A percentile compares a stretch with the other conserved stretches of the same genome.
These are phyloP conservation scores for Saxicola maurus DNA, from an alignment of 2,797 vertebrate species.

Conservation along the genomic window DNA sequence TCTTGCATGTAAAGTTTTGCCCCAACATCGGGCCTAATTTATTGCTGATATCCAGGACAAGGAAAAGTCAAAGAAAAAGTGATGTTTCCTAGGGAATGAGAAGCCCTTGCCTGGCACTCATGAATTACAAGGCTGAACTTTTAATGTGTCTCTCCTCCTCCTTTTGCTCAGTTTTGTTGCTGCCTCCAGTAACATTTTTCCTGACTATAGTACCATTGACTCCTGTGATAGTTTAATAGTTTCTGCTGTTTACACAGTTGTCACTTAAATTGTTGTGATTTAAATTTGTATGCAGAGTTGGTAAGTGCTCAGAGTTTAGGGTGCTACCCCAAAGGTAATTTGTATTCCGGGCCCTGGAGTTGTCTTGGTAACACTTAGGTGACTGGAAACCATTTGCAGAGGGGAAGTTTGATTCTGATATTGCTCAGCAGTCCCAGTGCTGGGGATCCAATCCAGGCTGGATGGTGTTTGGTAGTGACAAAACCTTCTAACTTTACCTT, in stretches of 20 bases:
- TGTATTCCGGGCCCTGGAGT: slow-evolving; percentile 84
- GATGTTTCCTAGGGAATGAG: slow-evolving; percentile 63
- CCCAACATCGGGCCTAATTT: not conserved
- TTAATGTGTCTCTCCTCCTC: slow-evolving; percentile 64
- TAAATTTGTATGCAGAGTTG: slow-evolving; percentile 76
- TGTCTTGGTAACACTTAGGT: slow-evolving; percentile 89
- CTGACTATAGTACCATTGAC: slow-evolving; percentile 67
- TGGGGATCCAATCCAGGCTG: not conserved
- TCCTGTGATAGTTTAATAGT: slow-evolving; percentile 74
- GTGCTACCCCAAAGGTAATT: slow-evolving; percentile 79
- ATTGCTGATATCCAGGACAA: slow-evolving; percentile 26
- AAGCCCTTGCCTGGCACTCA: slow-evolving; percentile 18
- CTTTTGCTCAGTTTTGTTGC: slow-evolving; percentile 64
- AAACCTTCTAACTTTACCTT: slow-evolving; percentile 49
- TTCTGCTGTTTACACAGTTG: slow-evolving; percentile 80
- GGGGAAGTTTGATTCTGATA: slow-evolving; percentile 78
- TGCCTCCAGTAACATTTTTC: slow-evolving; percentile 65
- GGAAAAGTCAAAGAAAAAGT: slow-evolving; percentile 21
- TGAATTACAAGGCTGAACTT: slow-evolving; percentile 62
- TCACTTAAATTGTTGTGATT: slow-evolving; percentile 78
- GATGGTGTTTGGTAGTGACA: slow-evolving; percentile 64
- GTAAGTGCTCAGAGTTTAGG: slow-evolving; percentile 71
- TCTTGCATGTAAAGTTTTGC: not conserved
- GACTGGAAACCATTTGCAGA: slow-evolving; percentile 85
- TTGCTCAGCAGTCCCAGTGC: slow-evolving; percentile 69